phyloP scores from a whole-genome alignment of 1,140 invertebrate genomes.

The Drosophila bocqueti region DNA sequence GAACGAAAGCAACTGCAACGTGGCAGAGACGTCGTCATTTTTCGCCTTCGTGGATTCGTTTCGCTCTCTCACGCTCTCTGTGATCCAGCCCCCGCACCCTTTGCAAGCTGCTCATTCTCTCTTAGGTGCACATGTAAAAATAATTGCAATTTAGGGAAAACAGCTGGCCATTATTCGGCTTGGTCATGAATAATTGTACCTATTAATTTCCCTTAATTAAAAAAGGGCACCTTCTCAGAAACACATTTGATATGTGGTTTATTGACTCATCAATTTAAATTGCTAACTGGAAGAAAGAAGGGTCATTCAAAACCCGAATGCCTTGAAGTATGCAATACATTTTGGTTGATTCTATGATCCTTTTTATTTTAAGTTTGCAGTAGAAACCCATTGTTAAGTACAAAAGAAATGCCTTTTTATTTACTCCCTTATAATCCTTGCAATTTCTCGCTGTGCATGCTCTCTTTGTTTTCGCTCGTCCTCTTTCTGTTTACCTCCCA shows the following conservation, averaged over 20 bases:
- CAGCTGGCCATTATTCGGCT: conserved; percentile 5
- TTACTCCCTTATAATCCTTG: neutral
- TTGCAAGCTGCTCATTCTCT: conserved; percentile 10
- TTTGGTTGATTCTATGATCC: neutral
- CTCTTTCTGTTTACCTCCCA: conserved; percentile 41
- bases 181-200: neutral
- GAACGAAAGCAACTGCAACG: conserved; percentile 64
- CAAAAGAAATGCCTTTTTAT: neutral
- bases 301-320: too few species aligned
- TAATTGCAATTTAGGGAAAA: conserved; percentile 3
- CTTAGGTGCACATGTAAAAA: conserved; percentile 30
- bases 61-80: conserved; percentile 36
- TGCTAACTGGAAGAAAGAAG: neutral
- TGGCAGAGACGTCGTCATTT: conserved; percentile 59
- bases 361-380: neutral
- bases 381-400: too few species aligned
- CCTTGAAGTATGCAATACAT: conserved; percentile 13
- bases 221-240: neutral
- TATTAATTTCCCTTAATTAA: neutral
- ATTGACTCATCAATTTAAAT: neutral
- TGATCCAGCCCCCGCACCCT: conserved; percentile 16
- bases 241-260: neutral
- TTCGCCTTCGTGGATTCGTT: conserved; percentile 37
- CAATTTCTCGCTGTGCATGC: conserved; percentile 25
- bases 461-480: conserved; percentile 29